Conservation (phyloP, 64 coral and sea anemone species). For the Hydrozoanthus tunicans region DNA sequence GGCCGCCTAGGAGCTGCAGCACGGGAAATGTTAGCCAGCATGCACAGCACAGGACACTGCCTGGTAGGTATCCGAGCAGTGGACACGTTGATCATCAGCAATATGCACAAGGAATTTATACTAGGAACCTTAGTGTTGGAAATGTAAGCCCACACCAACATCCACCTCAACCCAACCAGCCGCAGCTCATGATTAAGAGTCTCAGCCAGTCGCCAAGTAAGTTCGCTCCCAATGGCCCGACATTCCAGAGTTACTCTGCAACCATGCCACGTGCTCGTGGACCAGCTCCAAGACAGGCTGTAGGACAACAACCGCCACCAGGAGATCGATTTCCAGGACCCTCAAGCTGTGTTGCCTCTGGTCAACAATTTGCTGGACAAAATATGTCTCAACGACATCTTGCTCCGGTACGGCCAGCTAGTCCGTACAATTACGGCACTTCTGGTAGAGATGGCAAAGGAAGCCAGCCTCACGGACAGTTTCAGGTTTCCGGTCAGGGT, state of each 20-base stretch:
- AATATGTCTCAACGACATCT: slow-evolving; percentile 12
- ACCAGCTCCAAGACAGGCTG: slow-evolving; percentile 29
- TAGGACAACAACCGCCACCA: background rate
- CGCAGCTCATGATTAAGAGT: slow-evolving; percentile 19
- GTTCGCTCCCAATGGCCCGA: background rate
- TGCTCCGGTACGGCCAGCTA: slow-evolving; percentile 9
- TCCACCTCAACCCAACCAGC: background rate
- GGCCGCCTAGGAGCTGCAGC: slow-evolving; percentile 37
- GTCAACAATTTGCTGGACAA: slow-evolving; percentile 10
- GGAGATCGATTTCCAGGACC: background rate
- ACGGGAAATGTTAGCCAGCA: slow-evolving; percentile 43
- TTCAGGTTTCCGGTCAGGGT: background rate
- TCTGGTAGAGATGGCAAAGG: slow-evolving; percentile 9
- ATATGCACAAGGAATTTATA: slow-evolving; percentile 10
- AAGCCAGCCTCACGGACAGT: background rate
- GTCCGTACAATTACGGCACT: slow-evolving; percentile 36
- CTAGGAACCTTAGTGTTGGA: slow-evolving; percentile 41
- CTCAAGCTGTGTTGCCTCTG: background rate
- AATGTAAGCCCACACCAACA: slow-evolving; percentile 26
- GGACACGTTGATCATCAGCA: slow-evolving; percentile 49
- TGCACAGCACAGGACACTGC: background rate
- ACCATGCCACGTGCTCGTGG: slow-evolving; percentile 46
- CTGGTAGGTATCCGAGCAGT: slow-evolving; percentile 59
- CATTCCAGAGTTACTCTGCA: background rate
- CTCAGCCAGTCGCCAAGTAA: slow-evolving; percentile 8